A percentile compares a stretch with the other conserved stretches of the same genome.
These are phyloP conservation scores for Takifugu rubripes DNA, from an alignment of 2,797 vertebrate species.

Conservation along the genomic window DNA sequence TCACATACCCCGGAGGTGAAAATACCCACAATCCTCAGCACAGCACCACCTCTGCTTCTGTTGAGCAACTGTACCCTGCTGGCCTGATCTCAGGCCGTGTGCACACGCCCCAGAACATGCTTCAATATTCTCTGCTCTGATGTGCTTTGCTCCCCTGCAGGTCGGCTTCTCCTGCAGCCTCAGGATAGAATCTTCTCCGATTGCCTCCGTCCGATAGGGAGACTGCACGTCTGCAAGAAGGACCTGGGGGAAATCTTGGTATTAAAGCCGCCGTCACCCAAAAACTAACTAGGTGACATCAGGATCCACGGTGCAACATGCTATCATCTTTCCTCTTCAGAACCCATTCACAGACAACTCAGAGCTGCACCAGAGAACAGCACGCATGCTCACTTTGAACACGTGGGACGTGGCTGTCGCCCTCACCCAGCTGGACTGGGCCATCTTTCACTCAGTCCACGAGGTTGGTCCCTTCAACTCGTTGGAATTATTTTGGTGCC, in stretches of 20 bases:
- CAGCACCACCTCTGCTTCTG: not conserved
- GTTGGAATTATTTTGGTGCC: too few relatives aligned
- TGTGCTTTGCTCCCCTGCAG: slow-evolving; percentile 68
- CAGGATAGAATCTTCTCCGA: slow-evolving; percentile 85
- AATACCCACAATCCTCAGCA: not conserved
- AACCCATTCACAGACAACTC: slow-evolving; percentile 85
- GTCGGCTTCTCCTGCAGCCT: slow-evolving; percentile 85
- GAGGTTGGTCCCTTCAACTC: slow-evolving; percentile 75
- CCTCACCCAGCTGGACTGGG: slow-evolving; percentile 93
- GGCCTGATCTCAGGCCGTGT: slow-evolving; percentile 35
- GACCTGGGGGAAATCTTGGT: slow-evolving; percentile 88
- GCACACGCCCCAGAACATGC: slow-evolving; percentile 31
- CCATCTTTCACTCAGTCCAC: slow-evolving; percentile 88
- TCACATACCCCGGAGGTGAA: slow-evolving; percentile 88
- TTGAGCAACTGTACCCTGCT: slow-evolving; percentile 13
- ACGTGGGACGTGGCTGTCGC: slow-evolving; percentile 94
- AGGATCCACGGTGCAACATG: not conserved
- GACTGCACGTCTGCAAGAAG: slow-evolving; percentile 88
- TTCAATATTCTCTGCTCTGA: slow-evolving; percentile 38
- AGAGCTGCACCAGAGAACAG: slow-evolving; percentile 83
- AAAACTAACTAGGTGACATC: not conserved
- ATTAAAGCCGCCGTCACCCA: slow-evolving; percentile 42
- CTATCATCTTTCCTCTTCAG: slow-evolving; percentile 66
- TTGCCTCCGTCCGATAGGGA: slow-evolving; percentile 80
- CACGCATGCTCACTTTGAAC: slow-evolving; percentile 90